Evolutionary conservation across 2,113 vertebrate genomes (phyloP).

Genomic region (Oenanthe oenanthe): DNA sequence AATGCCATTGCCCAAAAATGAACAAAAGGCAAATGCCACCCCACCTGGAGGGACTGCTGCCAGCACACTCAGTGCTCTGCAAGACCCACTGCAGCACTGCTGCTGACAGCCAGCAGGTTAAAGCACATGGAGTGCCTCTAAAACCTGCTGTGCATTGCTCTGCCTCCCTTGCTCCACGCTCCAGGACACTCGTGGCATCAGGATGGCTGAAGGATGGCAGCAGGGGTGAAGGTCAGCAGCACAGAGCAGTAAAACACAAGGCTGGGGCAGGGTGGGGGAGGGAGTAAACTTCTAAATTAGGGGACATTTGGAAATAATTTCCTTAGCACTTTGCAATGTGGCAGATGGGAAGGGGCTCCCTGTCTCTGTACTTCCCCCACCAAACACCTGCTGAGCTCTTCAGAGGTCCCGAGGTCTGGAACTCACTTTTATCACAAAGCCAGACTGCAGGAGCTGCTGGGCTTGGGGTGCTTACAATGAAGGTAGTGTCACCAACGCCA

Average conservation of each 20-base stretch:
- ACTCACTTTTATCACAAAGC: neutral
- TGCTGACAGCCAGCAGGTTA: neutral
- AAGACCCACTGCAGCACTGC: neutral
- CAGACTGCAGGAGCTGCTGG: slow-evolving; percentile 12
- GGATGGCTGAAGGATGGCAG: neutral
- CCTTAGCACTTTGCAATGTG: neutral
- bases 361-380: neutral
- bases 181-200: neutral
- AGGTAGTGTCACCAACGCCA: neutral
- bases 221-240: slow-evolving; percentile 11
- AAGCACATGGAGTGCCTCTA: neutral
- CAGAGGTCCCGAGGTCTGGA: neutral
- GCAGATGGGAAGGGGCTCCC: slow-evolving; percentile 20
- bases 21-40: neutral
- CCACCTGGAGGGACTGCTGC: neutral
- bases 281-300: neutral
- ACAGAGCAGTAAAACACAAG: neutral
- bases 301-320: slow-evolving; percentile 59
- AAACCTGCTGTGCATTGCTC: neutral
- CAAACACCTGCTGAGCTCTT: slow-evolving; percentile 55
- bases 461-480: neutral
- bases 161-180: neutral
- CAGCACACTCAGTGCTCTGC: neutral
- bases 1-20: neutral
- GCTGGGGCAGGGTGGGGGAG: neutral